Conservation (phyloP, 2,797 vertebrate genomes). For the Spatula clypeata region DNA sequence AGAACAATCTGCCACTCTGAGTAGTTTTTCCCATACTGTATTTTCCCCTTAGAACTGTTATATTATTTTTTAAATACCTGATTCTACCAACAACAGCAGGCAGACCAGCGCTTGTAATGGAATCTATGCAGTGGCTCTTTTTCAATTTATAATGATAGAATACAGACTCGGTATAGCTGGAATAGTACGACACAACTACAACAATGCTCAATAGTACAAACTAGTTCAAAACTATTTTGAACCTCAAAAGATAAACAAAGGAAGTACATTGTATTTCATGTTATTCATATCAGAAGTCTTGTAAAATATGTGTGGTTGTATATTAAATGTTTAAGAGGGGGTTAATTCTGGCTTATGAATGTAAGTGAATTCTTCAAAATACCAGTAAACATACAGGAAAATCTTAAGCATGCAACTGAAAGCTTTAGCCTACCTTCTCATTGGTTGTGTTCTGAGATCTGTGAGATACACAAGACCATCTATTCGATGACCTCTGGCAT, state of each 20-base stretch:
- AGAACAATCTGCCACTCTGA: background rate
- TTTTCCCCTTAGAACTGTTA: background rate
- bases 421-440: constrained; percentile 77
- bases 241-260: background rate
- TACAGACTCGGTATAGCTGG: background rate
- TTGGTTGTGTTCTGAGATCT: constrained; percentile 80
- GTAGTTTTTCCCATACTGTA: background rate
- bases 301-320: background rate
- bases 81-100: background rate
- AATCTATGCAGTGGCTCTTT: background rate
- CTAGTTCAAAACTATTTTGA: background rate
- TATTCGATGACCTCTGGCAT: constrained; percentile 81
- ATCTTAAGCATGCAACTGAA: background rate
- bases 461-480: constrained; percentile 78
- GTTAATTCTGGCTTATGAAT: background rate
- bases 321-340: background rate
- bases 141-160: background rate
- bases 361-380: background rate
- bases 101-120: background rate
- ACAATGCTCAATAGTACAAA: background rate
- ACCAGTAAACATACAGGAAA: background rate
- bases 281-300: background rate
- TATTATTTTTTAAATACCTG: background rate
- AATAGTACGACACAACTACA: background rate
- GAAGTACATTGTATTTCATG: background rate